Evolutionary conservation across 2,113 vertebrate genomes (phyloP).

Genomic region (Boulengerochromis microlepis): DNA sequence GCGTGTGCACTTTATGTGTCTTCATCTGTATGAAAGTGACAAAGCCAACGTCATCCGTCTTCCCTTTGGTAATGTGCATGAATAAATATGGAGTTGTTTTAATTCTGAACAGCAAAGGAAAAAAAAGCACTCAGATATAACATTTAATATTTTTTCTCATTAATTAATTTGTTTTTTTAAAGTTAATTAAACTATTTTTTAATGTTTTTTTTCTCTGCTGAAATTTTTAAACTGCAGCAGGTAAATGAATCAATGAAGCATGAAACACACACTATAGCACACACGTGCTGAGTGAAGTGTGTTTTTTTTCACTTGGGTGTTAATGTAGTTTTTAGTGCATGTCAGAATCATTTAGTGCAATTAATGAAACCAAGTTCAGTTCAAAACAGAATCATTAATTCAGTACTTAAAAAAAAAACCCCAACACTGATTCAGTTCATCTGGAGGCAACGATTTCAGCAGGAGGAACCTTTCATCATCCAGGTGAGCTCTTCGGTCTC

Average conservation of each 20-base stretch:
- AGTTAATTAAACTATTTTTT: neutral
- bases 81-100: neutral
- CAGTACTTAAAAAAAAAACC: neutral
- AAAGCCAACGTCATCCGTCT: neutral
- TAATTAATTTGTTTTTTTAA: fast-evolving
- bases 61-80: neutral
- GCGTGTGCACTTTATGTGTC: neutral
- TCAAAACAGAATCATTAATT: neutral
- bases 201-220: neutral
- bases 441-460: neutral
- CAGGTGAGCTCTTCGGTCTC: neutral
- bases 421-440: neutral
- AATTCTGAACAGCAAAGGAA: neutral
- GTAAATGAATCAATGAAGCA: neutral
- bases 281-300: neutral
- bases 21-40: neutral
- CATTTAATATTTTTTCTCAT: neutral
- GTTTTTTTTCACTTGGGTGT: neutral
- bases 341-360: neutral
- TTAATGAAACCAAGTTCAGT: neutral
- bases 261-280: neutral
- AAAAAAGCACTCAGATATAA: neutral
- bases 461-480: neutral
- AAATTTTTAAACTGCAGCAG: neutral
- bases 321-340: neutral